Evolutionary conservation across 2,113 vertebrate genomes (phyloP), one percentile per base, ranked within the genome.

Genomic region (Elachura formosa): DNA sequence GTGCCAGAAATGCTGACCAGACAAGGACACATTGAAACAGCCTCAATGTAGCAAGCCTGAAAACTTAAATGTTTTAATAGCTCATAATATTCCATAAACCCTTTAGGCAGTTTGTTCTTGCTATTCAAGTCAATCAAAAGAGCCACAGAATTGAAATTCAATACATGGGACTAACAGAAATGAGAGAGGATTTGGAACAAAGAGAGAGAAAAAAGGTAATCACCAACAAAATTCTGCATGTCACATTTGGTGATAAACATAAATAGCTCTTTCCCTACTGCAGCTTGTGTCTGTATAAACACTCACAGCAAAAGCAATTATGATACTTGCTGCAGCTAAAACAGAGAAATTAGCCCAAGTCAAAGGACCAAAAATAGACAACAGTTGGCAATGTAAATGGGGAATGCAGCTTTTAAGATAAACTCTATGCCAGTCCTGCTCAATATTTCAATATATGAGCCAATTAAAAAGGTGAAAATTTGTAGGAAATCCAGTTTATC

Each of bases 311-410:
- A 84, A 69, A 72, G 61, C 81, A 89, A 79, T 84, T 91, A 87
- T 21, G 24, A 34, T 76, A 80, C 36, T 89, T 77, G 36, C 28
- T 89, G 63, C 78, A 90, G 63, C 67, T 91, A 93, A 91, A 95
- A 51, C 78, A 61, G 54, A 92, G 29, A 77, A 69, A 91, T 85
- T 89, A 94, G 43, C 71, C 66, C 38, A 80, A 93, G 85, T 86
- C 51, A 87, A 91, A 93, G 40, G 24, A 77, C 45, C 25, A 80
- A 87, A 95, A 96, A 67, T 61, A 94, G 59, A 33, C 43, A 93
- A 66, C 51, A 83, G 62, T 29, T 93, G 84, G 72, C 63, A 94
- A 84, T 11, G 15, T n/a, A 82, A 81, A 83, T 2, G 4, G 24
- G 13, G 46, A 85, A 83, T 24, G 9, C 24, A 77, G 59, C 58